Evolutionary conservation across 2,797 vertebrate species (phyloP).

Genomic region (Sebastes itinus): DNA sequence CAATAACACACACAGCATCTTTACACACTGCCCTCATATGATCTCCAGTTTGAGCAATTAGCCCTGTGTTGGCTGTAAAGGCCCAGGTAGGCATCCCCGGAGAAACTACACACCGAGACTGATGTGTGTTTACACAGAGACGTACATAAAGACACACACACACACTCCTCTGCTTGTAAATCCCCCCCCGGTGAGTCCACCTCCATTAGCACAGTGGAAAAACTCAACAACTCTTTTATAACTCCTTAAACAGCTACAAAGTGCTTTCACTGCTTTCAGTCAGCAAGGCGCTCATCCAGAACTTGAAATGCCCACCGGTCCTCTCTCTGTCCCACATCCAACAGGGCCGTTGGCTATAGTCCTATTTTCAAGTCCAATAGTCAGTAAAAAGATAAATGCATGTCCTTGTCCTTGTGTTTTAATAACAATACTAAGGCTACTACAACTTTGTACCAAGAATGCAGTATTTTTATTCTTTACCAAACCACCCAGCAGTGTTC

Average conservation of each 20-base stretch:
- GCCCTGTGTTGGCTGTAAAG: constrained; percentile 39
- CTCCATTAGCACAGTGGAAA: constrained; percentile 62
- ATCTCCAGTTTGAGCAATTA: constrained; percentile 42
- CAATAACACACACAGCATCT: constrained; percentile 28
- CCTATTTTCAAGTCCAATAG: background rate
- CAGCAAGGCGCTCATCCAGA: constrained; percentile 2
- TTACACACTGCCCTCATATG: constrained; percentile 34
- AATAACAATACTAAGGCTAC: background rate
- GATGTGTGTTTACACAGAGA: background rate
- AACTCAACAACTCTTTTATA: constrained; percentile 60
- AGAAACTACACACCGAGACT: constrained; percentile 32
- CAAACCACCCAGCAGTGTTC: background rate
- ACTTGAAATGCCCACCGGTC: background rate
- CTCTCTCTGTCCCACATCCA: background rate
- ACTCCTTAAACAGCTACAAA: constrained; percentile 58
- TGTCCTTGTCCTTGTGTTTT: background rate
- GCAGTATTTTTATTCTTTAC: background rate
- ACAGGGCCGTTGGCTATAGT: background rate
- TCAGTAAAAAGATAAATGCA: background rate
- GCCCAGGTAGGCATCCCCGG: constrained; percentile 19
- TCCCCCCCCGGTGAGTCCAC: constrained; percentile 16
- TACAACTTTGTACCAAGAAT: background rate
- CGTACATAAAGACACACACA: background rate
- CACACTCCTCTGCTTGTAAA: constrained; percentile 40
- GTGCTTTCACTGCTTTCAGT: constrained; percentile 37